Evolutionary conservation across 2,888 invertebrate species (phyloP), one percentile per base, ranked within the genome.

Genomic region (Drosophila percnosoma): DNA sequence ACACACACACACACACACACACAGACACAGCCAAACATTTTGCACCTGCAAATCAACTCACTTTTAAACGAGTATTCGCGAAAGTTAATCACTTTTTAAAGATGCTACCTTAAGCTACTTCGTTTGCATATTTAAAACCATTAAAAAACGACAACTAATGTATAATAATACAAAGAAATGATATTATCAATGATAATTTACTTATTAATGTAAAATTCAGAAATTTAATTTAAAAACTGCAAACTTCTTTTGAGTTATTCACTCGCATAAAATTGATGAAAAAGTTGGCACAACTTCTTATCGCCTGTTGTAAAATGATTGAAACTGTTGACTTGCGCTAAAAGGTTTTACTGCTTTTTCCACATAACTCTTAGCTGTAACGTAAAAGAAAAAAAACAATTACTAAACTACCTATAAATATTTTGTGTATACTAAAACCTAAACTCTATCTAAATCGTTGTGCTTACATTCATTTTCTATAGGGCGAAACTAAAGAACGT

Each of bases 401-500:
- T 57, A 49, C 15, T 57, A 36, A 66, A 52, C 59, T 61, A 64
- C 4, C 11, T 75, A 53, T 70, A 54, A 76, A 70, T 65, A 72
- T 62, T 63, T 66, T 77, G 75, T 70, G 78, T 79, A 84, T 87
- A 87, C 90, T 87, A 87, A 89, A 87, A 83, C 83, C 75, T 55
- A 75, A 75, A 86, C 87, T 85, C 79, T 87, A 82, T 90, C 82
- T 77, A 87, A 90, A 91, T 78, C 87, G 91, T 90, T 91, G 91
- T 91, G 91, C 91, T 92, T 92, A 92, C 93, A 91, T 92, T 92
- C 91, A 92, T 91, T 91, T 92, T 91, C 81, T 85, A 85, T 93
- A 93, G 93, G 93, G 93, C 91, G 92, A 92, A 91, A 92, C 92
- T 91, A 92, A 92, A 90, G 93, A 93, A 92, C 91, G 91, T 92